Conservation (phyloP, 2,113 vertebrate genomes). For the Arothron firmamentum region DNA sequence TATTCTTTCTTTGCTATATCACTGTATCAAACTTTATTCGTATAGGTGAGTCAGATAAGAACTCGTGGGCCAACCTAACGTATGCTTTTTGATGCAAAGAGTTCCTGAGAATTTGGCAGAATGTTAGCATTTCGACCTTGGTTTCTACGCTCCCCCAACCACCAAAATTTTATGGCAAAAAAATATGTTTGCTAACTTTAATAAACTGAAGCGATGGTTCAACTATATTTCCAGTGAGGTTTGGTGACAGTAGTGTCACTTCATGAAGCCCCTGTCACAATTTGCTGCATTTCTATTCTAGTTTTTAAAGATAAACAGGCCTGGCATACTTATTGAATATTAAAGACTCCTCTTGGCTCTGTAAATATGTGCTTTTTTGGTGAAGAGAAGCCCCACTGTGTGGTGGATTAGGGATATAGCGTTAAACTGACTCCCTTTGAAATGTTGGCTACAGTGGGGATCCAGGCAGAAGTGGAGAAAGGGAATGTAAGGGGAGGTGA, state of each 20-base stretch:
- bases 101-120: too few relatives aligned
- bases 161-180: too few relatives aligned
- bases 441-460: constrained; percentile 21
- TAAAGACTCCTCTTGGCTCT: constrained; percentile 18
- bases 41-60: neutral
- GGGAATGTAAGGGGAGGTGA: neutral
- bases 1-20: too few relatives aligned
- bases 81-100: too few relatives aligned
- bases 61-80: too few relatives aligned
- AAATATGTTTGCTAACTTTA: too few relatives aligned
- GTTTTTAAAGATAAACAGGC: constrained; percentile 23
- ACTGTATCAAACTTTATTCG: neutral
- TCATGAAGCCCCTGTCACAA: neutral
- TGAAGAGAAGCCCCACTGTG: constrained; percentile 19
- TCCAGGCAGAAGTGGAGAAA: neutral
- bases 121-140: too few relatives aligned
- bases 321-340: constrained; percentile 34
- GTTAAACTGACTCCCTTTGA: constrained; percentile 42
- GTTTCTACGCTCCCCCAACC: too few relatives aligned
- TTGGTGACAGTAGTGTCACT: too few relatives aligned
- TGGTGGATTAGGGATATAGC: constrained; percentile 33
- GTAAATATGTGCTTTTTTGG: constrained; percentile 38
- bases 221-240: too few relatives aligned
- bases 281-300: neutral
- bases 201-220: too few relatives aligned